Evolutionary conservation across 2,113 vertebrate genomes (phyloP).

Genomic region (Pantherophis guttatus): DNA sequence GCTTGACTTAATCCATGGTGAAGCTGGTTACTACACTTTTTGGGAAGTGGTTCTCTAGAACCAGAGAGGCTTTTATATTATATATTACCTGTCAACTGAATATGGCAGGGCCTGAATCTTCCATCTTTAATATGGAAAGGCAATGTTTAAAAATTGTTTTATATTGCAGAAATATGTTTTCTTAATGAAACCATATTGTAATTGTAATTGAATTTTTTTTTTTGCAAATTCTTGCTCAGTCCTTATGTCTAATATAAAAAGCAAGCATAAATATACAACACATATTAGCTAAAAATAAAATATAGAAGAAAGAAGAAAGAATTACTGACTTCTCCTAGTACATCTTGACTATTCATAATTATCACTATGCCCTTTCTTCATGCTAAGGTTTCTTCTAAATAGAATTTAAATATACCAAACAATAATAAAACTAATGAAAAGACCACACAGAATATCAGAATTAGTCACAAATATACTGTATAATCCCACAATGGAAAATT

Average conservation of each 20-base stretch:
- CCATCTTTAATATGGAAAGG: neutral
- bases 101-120: neutral
- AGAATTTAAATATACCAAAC: neutral
- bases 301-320: neutral
- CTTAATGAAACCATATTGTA: neutral
- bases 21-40: neutral
- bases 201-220: neutral
- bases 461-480: constrained; percentile 14
- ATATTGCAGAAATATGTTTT: neutral
- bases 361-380: neutral
- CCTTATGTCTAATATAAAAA: neutral
- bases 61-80: neutral
- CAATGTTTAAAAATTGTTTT: neutral
- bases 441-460: constrained; percentile 11
- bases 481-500: constrained; percentile 13
- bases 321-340: neutral
- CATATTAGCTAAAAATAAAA: neutral
- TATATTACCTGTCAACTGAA: neutral
- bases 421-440: constrained; percentile 34
- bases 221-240: neutral
- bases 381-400: neutral
- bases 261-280: neutral
- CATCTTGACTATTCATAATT: neutral
- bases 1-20: neutral
- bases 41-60: neutral